These are phyloP conservation scores for Caenorhabditis inopinata DNA, from an alignment of 1,140 invertebrate genomes.

Conservation along the genomic window DNA sequence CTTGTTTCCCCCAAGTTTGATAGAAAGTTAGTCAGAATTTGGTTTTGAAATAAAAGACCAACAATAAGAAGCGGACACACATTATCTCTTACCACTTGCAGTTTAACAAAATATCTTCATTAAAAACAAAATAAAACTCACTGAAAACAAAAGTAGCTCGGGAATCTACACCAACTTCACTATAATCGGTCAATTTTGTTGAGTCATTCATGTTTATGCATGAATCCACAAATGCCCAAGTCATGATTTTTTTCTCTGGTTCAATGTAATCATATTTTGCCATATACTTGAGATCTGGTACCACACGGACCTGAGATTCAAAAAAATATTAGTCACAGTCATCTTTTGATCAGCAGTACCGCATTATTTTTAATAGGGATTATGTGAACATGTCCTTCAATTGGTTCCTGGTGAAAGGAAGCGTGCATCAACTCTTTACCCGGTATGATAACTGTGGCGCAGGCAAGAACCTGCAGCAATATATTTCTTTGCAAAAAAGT, in stretches of 20 bases:
- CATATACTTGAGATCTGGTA: slow-evolving; percentile 35
- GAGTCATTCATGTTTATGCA: not conserved
- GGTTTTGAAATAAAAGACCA: too few relatives aligned
- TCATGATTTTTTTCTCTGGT: slow-evolving; percentile 25
- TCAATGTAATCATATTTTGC: slow-evolving; percentile 15
- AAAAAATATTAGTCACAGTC: not conserved
- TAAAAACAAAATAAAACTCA: not conserved
- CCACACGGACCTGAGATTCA: slow-evolving; percentile 19
- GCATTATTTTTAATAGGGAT: slow-evolving; percentile 37
- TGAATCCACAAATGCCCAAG: slow-evolving; percentile 30
- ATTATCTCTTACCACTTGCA: too few relatives aligned
- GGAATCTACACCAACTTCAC: slow-evolving; percentile 24
- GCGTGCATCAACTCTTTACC: slow-evolving; percentile 22
- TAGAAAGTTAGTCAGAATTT: too few relatives aligned
- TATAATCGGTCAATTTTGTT: not conserved
- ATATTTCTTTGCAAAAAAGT: not conserved
- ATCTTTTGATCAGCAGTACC: not conserved
- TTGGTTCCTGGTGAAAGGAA: slow-evolving; percentile 37
- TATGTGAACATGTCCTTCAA: slow-evolving; percentile 39
- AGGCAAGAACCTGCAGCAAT: slow-evolving; percentile 22
- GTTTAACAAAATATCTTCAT: too few relatives aligned
- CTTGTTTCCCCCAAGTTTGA: too few relatives aligned
- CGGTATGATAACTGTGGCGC: slow-evolving; percentile 38
- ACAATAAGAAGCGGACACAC: too few relatives aligned
- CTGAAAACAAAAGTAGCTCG: slow-evolving; percentile 17